phyloP scores from a whole-genome alignment of 2,113 vertebrate species.

The Lanius collurio region DNA sequence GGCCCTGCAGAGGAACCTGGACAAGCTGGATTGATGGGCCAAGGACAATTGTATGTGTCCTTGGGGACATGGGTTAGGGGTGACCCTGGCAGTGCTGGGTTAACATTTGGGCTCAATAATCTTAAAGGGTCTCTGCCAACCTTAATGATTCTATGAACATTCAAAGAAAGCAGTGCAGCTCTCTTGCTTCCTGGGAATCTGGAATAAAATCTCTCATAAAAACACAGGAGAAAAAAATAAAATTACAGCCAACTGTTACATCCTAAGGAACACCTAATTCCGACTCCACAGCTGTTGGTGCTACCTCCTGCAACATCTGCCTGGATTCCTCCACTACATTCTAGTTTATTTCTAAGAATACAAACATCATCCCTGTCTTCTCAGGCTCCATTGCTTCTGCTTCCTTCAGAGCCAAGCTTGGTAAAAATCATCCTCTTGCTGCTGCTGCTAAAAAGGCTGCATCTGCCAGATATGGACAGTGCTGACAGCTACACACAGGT shows the following conservation, averaged over 20 bases:
- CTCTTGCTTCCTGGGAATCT: neutral
- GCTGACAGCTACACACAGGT: conserved; percentile 12
- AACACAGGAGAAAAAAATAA: neutral
- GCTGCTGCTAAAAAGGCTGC: neutral
- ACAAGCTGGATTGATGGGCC: neutral
- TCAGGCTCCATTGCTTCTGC: neutral
- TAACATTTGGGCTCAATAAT: neutral
- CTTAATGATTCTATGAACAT: neutral
- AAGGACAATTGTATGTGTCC: neutral
- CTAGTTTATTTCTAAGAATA: neutral
- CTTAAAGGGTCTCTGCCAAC: neutral
- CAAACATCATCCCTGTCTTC: neutral
- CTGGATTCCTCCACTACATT: neutral
- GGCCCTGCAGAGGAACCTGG: neutral
- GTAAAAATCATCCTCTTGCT: neutral
- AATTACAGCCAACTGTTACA: neutral
- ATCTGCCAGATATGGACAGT: neutral
- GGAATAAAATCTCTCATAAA: neutral
- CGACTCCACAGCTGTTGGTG: neutral
- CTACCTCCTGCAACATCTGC: neutral
- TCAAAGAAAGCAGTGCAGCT: neutral
- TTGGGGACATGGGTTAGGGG: neutral
- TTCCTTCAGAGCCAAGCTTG: neutral
- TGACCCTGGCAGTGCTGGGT: neutral
- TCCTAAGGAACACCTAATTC: neutral